Evolutionary conservation across 1,140 invertebrate species (phyloP).

Genomic region (Drosophila pachea): DNA sequence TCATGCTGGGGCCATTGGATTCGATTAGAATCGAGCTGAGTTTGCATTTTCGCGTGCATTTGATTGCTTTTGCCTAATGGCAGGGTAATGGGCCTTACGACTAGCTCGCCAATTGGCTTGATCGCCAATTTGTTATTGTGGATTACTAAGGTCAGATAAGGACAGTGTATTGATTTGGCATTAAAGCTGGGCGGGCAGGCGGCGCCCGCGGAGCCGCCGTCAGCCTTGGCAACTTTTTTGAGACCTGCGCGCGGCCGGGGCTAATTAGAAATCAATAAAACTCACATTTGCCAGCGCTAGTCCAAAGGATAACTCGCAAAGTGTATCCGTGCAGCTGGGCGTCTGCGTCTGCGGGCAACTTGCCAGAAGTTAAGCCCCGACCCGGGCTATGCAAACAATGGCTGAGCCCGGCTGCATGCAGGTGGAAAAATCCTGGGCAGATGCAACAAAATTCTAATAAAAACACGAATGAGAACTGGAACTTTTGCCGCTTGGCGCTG

Average conservation of each 20-base stretch:
- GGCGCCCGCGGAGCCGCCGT: background rate
- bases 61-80: slow-evolving; percentile 66
- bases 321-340: background rate
- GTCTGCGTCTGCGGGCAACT: too few species aligned
- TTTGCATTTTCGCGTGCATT: slow-evolving; percentile 52
- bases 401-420: background rate
- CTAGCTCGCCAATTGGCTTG: slow-evolving; percentile 53
- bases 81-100: slow-evolving; percentile 66
- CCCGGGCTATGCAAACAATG: background rate
- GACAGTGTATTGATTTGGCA: slow-evolving; percentile 57
- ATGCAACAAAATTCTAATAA: slow-evolving; percentile 28
- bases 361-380: background rate
- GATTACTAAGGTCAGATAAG: slow-evolving; percentile 52
- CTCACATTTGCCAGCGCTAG: background rate
- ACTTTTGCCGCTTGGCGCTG: slow-evolving; percentile 15
- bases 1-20: slow-evolving; percentile 58
- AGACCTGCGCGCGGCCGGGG: background rate
- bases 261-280: slow-evolving; percentile 48
- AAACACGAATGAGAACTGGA: slow-evolving; percentile 12
- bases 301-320: background rate
- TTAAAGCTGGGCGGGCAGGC: slow-evolving; percentile 29
- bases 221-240: background rate
- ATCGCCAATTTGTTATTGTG: slow-evolving; percentile 62
- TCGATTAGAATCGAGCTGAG: slow-evolving; percentile 32
- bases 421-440: slow-evolving; percentile 13